phyloP scores from a whole-genome alignment of 2,113 vertebrate genomes.

The Phylloscopus trochiloides region DNA sequence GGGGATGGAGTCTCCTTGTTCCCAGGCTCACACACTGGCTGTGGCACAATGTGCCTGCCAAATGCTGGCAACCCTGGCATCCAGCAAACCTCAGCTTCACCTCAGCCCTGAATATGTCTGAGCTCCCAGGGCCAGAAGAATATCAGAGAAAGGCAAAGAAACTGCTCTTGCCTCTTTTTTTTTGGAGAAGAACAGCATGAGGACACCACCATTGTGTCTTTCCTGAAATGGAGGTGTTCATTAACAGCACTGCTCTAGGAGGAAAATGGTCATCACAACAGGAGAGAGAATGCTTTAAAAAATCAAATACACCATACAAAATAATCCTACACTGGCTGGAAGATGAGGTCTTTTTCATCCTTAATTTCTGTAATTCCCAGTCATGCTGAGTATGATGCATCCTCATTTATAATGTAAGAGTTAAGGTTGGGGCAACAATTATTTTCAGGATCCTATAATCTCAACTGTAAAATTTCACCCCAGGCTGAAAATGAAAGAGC shows the following conservation, averaged over 20 bases:
- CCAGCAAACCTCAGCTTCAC: not conserved
- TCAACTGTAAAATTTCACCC: slow-evolving; percentile 71
- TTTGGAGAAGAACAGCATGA: not conserved
- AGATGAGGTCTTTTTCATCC: slow-evolving; percentile 56
- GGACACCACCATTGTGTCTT: not conserved
- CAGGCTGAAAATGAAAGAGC: slow-evolving; percentile 70
- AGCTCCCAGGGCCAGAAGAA: not conserved
- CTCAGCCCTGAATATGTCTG: not conserved
- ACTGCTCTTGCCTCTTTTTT: not conserved
- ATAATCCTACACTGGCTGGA: slow-evolving; percentile 43
- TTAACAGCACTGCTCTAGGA: not conserved
- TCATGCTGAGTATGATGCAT: slow-evolving; percentile 61
- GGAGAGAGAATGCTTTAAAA: not conserved
- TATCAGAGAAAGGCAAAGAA: not conserved
- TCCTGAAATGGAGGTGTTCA: not conserved
- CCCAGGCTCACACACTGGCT: not conserved
- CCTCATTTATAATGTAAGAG: slow-evolving; percentile 69
- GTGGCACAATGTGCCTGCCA: fast-evolving
- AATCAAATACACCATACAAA: not conserved
- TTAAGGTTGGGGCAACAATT: slow-evolving; percentile 68
- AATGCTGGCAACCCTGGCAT: not conserved
- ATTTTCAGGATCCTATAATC: slow-evolving; percentile 71
- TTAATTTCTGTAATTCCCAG: slow-evolving; percentile 67
- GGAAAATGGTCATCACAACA: not conserved
- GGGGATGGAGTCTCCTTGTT: not conserved